phyloP scores from a whole-genome alignment of 2,113 vertebrate genomes.

The Ardeotis arabs region DNA sequence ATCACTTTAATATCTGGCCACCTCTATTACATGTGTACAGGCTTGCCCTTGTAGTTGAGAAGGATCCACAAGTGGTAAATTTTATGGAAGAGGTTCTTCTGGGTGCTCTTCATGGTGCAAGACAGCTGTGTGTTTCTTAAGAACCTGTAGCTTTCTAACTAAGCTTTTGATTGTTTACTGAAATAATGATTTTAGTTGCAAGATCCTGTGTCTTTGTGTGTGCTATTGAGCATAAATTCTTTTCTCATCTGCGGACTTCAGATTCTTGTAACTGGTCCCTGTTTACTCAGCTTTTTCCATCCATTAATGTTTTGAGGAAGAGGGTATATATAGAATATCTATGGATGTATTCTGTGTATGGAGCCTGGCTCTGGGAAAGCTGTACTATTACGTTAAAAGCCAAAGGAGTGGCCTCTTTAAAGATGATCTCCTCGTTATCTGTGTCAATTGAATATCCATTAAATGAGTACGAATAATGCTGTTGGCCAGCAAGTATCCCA shows the following conservation, averaged over 20 bases:
- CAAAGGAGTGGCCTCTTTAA: not conserved
- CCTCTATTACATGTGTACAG: not conserved
- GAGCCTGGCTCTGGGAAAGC: not conserved
- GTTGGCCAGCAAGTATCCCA: not conserved
- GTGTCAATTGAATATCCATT: not conserved
- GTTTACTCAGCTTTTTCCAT: constrained; percentile 17
- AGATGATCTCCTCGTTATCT: not conserved
- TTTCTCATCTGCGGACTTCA: constrained; percentile 42
- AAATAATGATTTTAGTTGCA: constrained; percentile 60
- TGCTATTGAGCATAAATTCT: constrained; percentile 65
- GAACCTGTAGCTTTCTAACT: constrained; percentile 8
- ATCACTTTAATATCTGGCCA: not conserved
- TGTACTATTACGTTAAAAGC: constrained; percentile 8
- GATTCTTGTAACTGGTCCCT: constrained; percentile 27
- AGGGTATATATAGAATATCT: not conserved
- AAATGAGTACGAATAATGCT: not conserved
- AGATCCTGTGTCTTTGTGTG: constrained; percentile 58
- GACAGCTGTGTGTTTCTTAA: constrained; percentile 22
- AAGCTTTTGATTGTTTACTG: constrained; percentile 66
- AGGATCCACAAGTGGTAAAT: not conserved
- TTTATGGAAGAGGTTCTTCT: not conserved
- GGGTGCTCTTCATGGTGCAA: not conserved
- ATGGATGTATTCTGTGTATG: not conserved
- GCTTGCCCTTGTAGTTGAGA: not conserved
- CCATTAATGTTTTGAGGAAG: not conserved